A percentile compares a stretch with the other conserved stretches of the same genome.
Conservation (phyloP, 2,888 invertebrate species). For the Amiota minor region DNA sequence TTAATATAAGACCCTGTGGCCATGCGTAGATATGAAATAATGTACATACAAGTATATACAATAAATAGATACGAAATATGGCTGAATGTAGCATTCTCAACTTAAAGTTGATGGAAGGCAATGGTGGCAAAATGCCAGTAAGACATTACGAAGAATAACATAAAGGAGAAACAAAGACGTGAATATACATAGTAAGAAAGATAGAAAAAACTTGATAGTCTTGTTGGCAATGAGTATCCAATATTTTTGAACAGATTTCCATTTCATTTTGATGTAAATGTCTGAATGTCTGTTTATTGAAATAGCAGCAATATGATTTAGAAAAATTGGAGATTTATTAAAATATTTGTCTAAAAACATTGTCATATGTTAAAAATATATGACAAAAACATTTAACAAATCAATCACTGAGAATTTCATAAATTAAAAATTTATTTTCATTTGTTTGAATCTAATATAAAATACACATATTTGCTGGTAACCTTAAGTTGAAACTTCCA, state of each 20-base stretch:
- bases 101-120: conserved; percentile 26
- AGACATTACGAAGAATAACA: conserved; percentile 32
- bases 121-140: conserved; percentile 32
- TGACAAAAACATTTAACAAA: too few relatives aligned
- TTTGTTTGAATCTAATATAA: too few relatives aligned
- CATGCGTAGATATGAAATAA: conserved; percentile 44
- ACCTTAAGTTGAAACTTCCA: too few relatives aligned
- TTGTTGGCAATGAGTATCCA: conserved; percentile 25
- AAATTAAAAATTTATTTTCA: too few relatives aligned
- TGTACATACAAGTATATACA: conserved; percentile 31
- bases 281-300: too few relatives aligned
- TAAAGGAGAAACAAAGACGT: conserved; percentile 14
- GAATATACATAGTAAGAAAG: conserved; percentile 10
- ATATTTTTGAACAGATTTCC: background rate
- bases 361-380: too few relatives aligned
- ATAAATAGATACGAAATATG: conserved; percentile 37
- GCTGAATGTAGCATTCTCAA: conserved; percentile 45
- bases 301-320: too few relatives aligned
- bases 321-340: too few relatives aligned
- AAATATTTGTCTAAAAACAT: too few relatives aligned
- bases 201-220: conserved; percentile 14
- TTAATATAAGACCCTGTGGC: conserved; percentile 1
- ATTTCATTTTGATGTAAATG: too few relatives aligned
- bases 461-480: too few relatives aligned
- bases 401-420: too few relatives aligned